Conservation (phyloP, 2,888 invertebrate species). For the Meliscaeva auricollis region DNA sequence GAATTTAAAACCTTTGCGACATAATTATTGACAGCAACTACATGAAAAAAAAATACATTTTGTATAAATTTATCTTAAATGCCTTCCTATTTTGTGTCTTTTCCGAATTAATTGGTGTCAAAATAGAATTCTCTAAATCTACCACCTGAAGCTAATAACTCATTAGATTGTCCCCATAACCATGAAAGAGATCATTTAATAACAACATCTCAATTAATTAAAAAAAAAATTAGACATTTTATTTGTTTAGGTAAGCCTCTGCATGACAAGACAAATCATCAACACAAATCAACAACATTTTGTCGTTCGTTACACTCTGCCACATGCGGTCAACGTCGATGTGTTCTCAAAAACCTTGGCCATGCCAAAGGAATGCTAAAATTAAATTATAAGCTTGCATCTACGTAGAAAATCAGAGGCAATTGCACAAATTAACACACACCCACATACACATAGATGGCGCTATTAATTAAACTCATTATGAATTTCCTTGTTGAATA, state of each 20-base stretch:
- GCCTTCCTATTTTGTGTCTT: not conserved
- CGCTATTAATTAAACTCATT: conserved; percentile 51
- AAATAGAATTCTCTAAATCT: not conserved
- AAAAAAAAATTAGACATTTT: conserved; percentile 11
- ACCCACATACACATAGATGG: conserved; percentile 16
- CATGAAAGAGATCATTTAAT: not conserved
- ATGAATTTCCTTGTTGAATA: conserved; percentile 32
- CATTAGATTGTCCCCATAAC: not conserved
- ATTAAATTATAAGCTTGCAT: conserved; percentile 8
- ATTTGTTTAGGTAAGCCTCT: not conserved
- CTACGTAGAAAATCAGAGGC: not conserved
- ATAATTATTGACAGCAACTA: not conserved
- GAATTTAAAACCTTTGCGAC: too few relatives aligned
- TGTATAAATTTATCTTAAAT: not conserved
- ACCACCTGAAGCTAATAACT: conserved; percentile 16
- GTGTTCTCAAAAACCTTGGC: conserved; percentile 51
- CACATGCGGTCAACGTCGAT: conserved; percentile 51
- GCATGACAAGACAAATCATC: conserved; percentile 62
- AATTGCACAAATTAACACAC: conserved; percentile 27
- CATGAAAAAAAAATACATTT: not conserved
- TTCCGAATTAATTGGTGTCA: not conserved
- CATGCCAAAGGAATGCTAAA: conserved; percentile 33
- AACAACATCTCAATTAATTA: conserved; percentile 33
- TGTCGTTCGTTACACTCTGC: conserved; percentile 38
- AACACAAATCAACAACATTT: conserved; percentile 59